Conservation (phyloP, 2,113 vertebrate species). For the Tragelaphus buxtoni region DNA sequence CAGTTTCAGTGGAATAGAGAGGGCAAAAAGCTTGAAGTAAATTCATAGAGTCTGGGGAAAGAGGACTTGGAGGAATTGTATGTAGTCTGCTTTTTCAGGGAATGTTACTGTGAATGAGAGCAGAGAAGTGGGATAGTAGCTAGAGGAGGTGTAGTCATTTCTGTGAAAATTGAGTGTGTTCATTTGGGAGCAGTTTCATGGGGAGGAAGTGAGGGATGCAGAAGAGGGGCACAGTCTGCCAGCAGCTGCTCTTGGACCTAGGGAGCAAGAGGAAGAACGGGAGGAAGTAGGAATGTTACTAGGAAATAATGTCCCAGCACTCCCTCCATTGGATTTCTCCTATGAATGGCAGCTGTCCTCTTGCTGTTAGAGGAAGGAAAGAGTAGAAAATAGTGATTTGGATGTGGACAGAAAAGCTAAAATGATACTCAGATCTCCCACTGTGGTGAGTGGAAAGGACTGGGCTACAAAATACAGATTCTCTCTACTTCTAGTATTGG, state of each 20-base stretch:
- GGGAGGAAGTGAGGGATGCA: not conserved
- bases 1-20: not conserved
- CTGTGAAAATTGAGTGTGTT: not conserved
- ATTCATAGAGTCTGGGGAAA: not conserved
- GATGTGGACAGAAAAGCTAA: not conserved
- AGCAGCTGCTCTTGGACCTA: not conserved
- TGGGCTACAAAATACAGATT: not conserved
- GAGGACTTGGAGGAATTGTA: not conserved
- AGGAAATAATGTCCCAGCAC: not conserved
- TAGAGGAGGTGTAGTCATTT: not conserved
- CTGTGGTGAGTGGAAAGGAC: not conserved
- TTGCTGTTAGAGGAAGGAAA: not conserved
- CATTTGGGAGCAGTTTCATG: not conserved
- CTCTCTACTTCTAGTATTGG: not conserved
- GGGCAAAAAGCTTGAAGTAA: not conserved
- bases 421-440: not conserved
- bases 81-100: not conserved
- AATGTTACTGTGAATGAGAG: not conserved
- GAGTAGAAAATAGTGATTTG: not conserved
- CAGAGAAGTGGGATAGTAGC: not conserved
- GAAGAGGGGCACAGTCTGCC: not conserved
- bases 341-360: not conserved
- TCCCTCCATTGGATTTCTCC: not conserved
- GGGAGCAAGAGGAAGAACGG: not conserved
- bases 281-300: not conserved